Evolutionary conservation across 2,797 vertebrate species (phyloP).

Genomic region (Pangasius larnaudii): DNA sequence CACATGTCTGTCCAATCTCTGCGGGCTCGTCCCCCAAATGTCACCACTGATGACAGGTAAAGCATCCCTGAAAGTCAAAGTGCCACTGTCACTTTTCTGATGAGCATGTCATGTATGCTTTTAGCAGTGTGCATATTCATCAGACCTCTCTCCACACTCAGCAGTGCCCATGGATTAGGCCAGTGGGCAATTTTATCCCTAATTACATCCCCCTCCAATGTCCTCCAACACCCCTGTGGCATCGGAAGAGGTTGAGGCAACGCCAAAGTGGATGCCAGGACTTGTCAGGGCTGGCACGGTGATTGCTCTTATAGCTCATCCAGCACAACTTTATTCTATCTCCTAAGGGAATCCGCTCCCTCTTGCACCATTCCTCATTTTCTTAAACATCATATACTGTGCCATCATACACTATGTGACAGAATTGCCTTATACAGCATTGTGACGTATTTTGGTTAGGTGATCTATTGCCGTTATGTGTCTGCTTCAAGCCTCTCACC

Average conservation of each 20-base stretch:
- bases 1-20: slow-evolving; percentile 54
- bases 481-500: slow-evolving; percentile 15
- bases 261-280: slow-evolving; percentile 73
- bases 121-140: slow-evolving; percentile 80
- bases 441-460: slow-evolving; percentile 28
- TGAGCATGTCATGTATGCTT: slow-evolving; percentile 68
- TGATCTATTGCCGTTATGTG: slow-evolving; percentile 15
- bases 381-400: slow-evolving; percentile 57
- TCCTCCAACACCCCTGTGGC: slow-evolving; percentile 68
- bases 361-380: slow-evolving; percentile 13
- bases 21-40: slow-evolving; percentile 42
- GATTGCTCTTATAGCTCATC: slow-evolving; percentile 67
- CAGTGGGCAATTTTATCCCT: slow-evolving; percentile 68
- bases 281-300: slow-evolving; percentile 68
- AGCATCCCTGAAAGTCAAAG: slow-evolving; percentile 75
- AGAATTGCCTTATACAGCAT: slow-evolving; percentile 57
- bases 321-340: slow-evolving; percentile 69
- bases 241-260: slow-evolving; percentile 59
- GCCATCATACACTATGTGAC: slow-evolving; percentile 66
- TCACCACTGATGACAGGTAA: slow-evolving; percentile 72
- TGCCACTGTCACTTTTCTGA: slow-evolving; percentile 72
- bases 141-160: slow-evolving; percentile 65
- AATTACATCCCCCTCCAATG: slow-evolving; percentile 68
- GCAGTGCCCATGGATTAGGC: slow-evolving; percentile 72
- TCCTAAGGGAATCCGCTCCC: slow-evolving; percentile 58